These are phyloP conservation scores for Platycercus adscitus DNA, from an alignment of 2,113 vertebrate genomes.

Conservation along the genomic window DNA sequence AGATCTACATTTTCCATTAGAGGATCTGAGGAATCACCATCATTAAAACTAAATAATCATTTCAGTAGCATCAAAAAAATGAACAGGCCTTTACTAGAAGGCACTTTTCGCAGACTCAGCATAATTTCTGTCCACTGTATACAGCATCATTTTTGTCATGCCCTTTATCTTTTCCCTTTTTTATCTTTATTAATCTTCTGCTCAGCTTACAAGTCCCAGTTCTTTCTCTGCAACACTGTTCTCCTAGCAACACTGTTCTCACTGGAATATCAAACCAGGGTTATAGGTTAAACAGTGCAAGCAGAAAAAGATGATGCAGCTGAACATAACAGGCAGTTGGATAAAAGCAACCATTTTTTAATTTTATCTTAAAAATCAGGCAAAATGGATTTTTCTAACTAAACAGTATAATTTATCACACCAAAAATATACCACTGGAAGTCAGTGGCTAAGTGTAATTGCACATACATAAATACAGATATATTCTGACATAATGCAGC, in stretches of 20 bases:
- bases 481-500: neutral
- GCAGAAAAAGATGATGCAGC: neutral
- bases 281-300: fast-evolving
- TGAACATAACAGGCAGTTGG: neutral
- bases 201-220: neutral
- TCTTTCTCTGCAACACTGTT: neutral
- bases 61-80: neutral
- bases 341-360: neutral
- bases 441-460: neutral
- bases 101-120: neutral
- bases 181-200: neutral
- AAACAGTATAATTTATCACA: neutral
- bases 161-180: neutral
- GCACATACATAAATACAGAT: neutral
- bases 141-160: neutral
- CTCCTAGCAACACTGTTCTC: neutral
- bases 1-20: neutral
- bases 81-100: neutral
- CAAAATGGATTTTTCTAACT: neutral
- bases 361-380: neutral
- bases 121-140: neutral
- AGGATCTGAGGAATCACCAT: neutral
- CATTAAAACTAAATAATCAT: neutral
- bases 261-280: neutral
- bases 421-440: neutral